A percentile compares a stretch with the other conserved stretches of the same genome.
phyloP scores from a whole-genome alignment of 2,888 invertebrate genomes.

The Acheta domesticus region DNA sequence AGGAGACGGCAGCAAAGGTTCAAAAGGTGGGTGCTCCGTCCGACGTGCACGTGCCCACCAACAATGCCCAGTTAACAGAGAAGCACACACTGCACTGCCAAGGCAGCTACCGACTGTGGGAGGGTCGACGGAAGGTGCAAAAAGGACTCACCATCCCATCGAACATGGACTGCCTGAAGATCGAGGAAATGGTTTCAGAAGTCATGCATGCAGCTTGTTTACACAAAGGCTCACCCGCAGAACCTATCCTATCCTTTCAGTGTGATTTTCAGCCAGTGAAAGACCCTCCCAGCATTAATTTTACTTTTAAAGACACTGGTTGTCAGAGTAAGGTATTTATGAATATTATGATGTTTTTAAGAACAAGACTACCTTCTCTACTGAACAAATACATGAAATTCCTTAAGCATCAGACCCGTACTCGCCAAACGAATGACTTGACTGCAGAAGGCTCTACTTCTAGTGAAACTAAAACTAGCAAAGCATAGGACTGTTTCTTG shows the following conservation, averaged over 20 bases:
- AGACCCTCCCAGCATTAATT: neutral
- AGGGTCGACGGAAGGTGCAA: neutral
- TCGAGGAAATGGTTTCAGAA: neutral
- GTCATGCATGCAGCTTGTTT: neutral
- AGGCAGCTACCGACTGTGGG: conserved; percentile 23
- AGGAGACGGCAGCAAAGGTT: conserved; percentile 42
- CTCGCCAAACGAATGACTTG: neutral
- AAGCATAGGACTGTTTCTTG: too few relatives aligned
- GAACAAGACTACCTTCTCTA: neutral
- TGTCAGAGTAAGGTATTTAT: neutral
- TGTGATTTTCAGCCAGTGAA: neutral
- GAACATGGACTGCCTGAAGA: neutral
- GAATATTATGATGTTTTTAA: neutral
- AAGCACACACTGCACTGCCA: neutral
- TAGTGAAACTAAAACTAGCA: too few relatives aligned
- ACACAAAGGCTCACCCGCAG: neutral
- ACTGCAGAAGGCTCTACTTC: too few relatives aligned
- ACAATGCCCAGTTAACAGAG: neutral
- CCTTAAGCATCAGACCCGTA: neutral
- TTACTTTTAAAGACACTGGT: neutral
- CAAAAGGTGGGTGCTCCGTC: conserved; percentile 44
- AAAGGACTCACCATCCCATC: neutral
- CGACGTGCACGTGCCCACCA: conserved; percentile 45
- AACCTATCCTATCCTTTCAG: neutral
- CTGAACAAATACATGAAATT: neutral